Percentiles rank a stretch among this genome's conserved stretches.
phyloP scores from a whole-genome alignment of 2,888 invertebrate genomes.

The Carterocephalus palaemon region DNA sequence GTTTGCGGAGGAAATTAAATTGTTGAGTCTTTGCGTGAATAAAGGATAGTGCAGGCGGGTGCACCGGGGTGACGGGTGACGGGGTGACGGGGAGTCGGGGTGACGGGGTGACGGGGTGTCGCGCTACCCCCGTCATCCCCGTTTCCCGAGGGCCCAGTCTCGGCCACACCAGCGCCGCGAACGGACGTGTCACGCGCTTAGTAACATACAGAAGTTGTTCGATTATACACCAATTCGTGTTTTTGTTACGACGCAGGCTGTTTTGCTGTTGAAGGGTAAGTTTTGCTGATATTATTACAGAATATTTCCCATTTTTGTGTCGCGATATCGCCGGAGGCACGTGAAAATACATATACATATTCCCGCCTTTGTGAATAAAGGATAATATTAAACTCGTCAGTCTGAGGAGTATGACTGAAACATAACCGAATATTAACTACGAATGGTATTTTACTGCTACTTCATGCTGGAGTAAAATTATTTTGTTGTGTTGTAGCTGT shows the following conservation, averaged over 20 bases:
- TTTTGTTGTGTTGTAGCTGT: too few species aligned
- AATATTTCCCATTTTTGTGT: not conserved
- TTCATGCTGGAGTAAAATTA: not conserved
- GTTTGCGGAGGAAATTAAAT: constrained; percentile 45
- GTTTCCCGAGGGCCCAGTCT: too few species aligned
- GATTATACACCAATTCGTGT: constrained; percentile 15
- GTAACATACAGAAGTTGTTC: constrained; percentile 12
- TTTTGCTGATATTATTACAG: constrained; percentile 1
- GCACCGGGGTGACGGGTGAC: constrained; percentile 42
- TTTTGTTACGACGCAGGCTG: constrained; percentile 1
- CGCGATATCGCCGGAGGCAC: not conserved
- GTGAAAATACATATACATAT: too few species aligned
- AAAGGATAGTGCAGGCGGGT: constrained; percentile 43
- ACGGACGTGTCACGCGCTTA: constrained; percentile 27
- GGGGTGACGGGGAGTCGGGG: too few species aligned
- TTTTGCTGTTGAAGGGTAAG: constrained; percentile 10
- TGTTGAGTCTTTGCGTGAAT: constrained; percentile 36
- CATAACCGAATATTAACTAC: too few species aligned
- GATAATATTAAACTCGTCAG: not conserved
- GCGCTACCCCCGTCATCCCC: too few species aligned
- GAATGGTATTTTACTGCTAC: not conserved
- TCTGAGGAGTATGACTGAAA: too few species aligned
- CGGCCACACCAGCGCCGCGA: constrained; percentile 38
- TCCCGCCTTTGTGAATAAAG: too few species aligned
- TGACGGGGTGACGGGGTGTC: too few species aligned